Base-by-base conservation (phyloP, 2,797 vertebrate species). In the Malurus leucopterus region DNA sequence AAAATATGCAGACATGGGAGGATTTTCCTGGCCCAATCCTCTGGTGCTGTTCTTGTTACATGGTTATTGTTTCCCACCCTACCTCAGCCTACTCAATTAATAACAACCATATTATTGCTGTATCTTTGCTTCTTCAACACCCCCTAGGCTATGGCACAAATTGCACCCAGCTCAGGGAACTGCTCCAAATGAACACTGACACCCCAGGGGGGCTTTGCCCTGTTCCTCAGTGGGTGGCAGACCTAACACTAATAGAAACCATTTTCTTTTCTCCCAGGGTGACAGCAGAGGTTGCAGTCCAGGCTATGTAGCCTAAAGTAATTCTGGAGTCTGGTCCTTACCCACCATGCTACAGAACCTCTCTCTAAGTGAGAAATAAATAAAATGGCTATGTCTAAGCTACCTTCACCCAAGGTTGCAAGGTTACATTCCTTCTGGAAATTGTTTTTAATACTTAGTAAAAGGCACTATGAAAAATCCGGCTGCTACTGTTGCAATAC, bases 211-310 rank as follows among this genome's bases (percentile, higher is more conserved):
- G 26, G 21, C n/a, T 22, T 6, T 2, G 21, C 22, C 17, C 26
- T 21, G 20, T 4, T 46, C 19, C 46, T 76, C 11, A 2, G 18
- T 1, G 6, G 23, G 21, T 68, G 41, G 24, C 26, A 86, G 49
- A 63, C 8, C 41, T 15, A 34, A 5, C 9, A 36, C 2, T 22
- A 57, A 32, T 14, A 46, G 6, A 6, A 85, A 30, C 20, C 13
- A 5, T 6, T 51, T 26, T 8, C 32, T 22, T 12, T 4, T 3
- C 6, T 3, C 26, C 11, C 36, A 21, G 10, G 16, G 13, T 2
- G 2, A 36, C 36, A 55, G 13, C 21, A 67, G 8, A 5, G 11
- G 11, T 29, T 62, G 18, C 36, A 55, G 30, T 8, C 32, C 17
- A 21, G 43, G 20, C 41, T 36, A 24, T 1, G 6, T 1, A 36